Evolutionary conservation across 2,888 invertebrate species (phyloP), one percentile per base, ranked within the genome.

Genomic region (Seladonia tumulorum): DNA sequence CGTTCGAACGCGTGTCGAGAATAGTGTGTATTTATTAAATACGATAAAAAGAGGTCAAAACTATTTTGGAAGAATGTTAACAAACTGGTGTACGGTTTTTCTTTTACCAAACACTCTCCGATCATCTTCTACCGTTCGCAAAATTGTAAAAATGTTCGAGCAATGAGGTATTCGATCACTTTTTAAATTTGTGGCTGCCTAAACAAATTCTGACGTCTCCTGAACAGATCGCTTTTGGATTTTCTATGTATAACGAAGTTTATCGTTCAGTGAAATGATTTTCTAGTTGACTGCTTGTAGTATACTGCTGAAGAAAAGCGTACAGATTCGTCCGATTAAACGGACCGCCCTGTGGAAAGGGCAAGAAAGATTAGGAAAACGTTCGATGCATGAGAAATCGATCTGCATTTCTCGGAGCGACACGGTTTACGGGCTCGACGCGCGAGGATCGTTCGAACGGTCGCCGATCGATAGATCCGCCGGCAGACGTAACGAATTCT

Each of bases 391-490:
- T 42, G 12, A 12, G 18, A 29, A 5, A 18, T 35, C 63, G 18
- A 29, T 25, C 16, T 16, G 5, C 29, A 29, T 35, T 35, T 29
- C 35, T 0, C 66, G 2, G 8, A 2, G 66, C 66, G 18, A 35
- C 66, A 66, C 7, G 5, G 18, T 66, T 66, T 22, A 35, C 66
- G 35, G 35, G 18, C 10, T 53, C 53, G 53, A 29, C 18, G 16
- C 35, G 18, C 29, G 18, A 66, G 29, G 45, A 18, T 29, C 5
- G 35, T 49, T 35, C 22, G 35, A 68, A 42, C 39, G 39, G 39
- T 68, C 68, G 68, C 72, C 83, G 76, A 72, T 66, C 82, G 63
- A 29, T 47, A 49, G 29, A 57, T 60, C 70, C 57, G 60, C 29
- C 29, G n/a, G 22, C 39, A 42, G 49, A 66, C 5, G 72, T 57